Conservation (phyloP, 2,888 invertebrate genomes). For the Rhagonycha lutea region DNA sequence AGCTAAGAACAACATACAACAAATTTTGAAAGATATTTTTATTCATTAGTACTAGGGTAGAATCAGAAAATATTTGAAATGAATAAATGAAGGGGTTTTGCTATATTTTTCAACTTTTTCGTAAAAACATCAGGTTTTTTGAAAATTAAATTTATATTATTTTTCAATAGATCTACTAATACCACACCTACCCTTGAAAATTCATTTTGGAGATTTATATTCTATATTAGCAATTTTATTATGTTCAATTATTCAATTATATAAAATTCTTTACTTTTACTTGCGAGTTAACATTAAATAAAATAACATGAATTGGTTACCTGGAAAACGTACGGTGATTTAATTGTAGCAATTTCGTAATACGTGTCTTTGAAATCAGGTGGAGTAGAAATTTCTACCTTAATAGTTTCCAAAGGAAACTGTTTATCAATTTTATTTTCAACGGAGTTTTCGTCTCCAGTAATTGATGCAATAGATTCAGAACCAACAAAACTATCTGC, state of each 20-base stretch:
- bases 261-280: neutral
- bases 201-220: no score
- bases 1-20: no score
- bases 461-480: slow-evolving; percentile 67
- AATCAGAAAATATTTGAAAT: no score
- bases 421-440: slow-evolving; percentile 68
- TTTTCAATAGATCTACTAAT: no score
- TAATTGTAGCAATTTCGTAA: slow-evolving; percentile 88
- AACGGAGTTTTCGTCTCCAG: slow-evolving; percentile 65
- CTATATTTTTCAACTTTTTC: no score
- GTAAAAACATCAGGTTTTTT: no score
- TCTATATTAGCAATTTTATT: neutral
- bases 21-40: no score
- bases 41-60: no score
- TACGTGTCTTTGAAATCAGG: slow-evolving; percentile 84
- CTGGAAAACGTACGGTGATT: slow-evolving; percentile 89
- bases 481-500: slow-evolving; percentile 72
- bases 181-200: no score
- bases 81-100: no score
- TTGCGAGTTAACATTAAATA: neutral
- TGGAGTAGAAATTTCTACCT: slow-evolving; percentile 87
- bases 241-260: neutral
- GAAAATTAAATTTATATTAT: no score
- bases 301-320: slow-evolving; percentile 55
- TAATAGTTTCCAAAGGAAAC: slow-evolving; percentile 74